Conservation (phyloP, 2,113 vertebrate genomes). For the Menura novaehollandiae region DNA sequence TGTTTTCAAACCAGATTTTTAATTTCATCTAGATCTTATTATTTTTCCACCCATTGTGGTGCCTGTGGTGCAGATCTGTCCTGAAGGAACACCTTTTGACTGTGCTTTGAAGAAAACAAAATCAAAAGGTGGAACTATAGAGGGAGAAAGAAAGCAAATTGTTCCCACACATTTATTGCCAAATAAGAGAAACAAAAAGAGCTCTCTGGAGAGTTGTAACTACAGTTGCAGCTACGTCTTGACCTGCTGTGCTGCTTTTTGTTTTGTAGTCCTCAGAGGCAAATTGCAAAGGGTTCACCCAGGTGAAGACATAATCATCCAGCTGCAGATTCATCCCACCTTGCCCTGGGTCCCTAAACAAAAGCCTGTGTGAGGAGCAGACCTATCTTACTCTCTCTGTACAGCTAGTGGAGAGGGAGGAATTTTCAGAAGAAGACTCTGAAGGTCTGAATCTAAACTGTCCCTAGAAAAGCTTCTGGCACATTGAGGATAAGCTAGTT, state of each 20-base stretch:
- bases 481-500: background rate
- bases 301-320: background rate
- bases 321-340: slow-evolving; percentile 17
- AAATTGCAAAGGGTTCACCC: slow-evolving; percentile 4
- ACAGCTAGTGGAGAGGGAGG: background rate
- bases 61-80: background rate
- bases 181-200: background rate
- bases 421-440: background rate
- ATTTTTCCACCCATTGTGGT: background rate
- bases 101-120: slow-evolving; percentile 25
- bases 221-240: background rate
- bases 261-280: background rate
- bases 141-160: background rate
- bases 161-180: slow-evolving; percentile 28
- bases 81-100: background rate
- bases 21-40: background rate
- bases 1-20: background rate
- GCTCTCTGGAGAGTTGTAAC: background rate
- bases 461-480: background rate
- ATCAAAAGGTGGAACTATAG: background rate
- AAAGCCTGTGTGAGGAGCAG: background rate
- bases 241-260: background rate
- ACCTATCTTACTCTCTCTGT: background rate
- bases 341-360: background rate
- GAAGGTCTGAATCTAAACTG: background rate